phyloP scores from a whole-genome alignment of 2,113 vertebrate species.

The Melanocharis versteri region DNA sequence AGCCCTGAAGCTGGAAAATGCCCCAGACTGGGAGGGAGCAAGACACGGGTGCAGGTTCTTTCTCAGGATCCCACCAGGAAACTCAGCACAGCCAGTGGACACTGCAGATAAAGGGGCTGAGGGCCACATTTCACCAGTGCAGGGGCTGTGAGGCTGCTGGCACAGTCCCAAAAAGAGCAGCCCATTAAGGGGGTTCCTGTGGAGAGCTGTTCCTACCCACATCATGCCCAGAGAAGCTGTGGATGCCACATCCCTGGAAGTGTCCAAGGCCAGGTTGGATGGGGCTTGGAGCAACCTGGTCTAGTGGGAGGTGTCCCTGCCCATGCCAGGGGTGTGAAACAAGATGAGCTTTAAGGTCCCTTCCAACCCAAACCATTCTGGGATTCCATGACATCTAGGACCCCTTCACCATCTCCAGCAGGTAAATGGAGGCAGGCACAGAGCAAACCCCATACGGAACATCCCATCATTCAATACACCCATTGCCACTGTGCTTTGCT shows the following conservation, averaged over 20 bases:
- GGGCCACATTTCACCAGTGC: background rate
- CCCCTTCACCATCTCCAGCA: background rate
- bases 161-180: fast-evolving
- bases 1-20: background rate
- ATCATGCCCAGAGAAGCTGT: background rate
- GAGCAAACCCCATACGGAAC: background rate
- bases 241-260: background rate
- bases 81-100: background rate
- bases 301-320: background rate
- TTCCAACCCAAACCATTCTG: background rate
- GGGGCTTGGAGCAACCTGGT: background rate
- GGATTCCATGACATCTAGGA: background rate
- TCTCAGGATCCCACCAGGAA: background rate
- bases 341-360: background rate
- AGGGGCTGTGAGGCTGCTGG: background rate
- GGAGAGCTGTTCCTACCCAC: background rate
- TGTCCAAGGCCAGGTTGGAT: background rate
- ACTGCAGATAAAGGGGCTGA: background rate
- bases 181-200: fast-evolving
- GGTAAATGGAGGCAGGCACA: background rate
- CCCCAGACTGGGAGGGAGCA: background rate
- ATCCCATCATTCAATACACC: background rate
- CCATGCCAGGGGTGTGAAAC: background rate
- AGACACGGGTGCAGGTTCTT: fast-evolving
- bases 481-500: background rate